phyloP scores from a whole-genome alignment of 2,888 invertebrate genomes.

The Doris montereyensis region DNA sequence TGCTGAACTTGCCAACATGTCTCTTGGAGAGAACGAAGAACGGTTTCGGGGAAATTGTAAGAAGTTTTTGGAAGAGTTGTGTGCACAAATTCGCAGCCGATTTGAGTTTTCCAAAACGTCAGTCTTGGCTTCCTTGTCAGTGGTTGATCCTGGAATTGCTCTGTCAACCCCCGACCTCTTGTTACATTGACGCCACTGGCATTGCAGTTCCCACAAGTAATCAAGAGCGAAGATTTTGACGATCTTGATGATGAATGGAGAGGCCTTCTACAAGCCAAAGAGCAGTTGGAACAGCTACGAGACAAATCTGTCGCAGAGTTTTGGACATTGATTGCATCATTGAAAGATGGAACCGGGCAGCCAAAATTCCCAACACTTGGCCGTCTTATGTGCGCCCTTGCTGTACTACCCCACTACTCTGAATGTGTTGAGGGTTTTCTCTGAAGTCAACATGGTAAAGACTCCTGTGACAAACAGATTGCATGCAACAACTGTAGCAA shows the following conservation, averaged over 20 bases:
- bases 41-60: background rate
- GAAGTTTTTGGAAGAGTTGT: background rate
- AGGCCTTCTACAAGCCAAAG: background rate
- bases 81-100: background rate
- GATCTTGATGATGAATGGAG: slow-evolving; percentile 6
- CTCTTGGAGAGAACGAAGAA: slow-evolving; percentile 2
- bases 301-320: slow-evolving; percentile 8
- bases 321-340: background rate
- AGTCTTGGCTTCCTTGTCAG: background rate
- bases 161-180: background rate
- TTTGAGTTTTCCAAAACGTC: background rate
- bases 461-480: slow-evolving; percentile 10
- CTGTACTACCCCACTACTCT: background rate
- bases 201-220: background rate
- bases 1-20: background rate
- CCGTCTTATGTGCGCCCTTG: slow-evolving; percentile 1
- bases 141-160: background rate
- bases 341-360: slow-evolving; percentile 8
- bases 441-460: slow-evolving; percentile 13
- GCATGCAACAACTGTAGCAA: background rate
- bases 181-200: background rate
- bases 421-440: slow-evolving; percentile 13
- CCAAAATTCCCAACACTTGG: background rate
- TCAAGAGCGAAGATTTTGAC: background rate
- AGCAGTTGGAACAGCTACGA: background rate